These are phyloP conservation scores for Etheostoma spectabile DNA, from an alignment of 2,113 vertebrate species.

Conservation along the genomic window DNA sequence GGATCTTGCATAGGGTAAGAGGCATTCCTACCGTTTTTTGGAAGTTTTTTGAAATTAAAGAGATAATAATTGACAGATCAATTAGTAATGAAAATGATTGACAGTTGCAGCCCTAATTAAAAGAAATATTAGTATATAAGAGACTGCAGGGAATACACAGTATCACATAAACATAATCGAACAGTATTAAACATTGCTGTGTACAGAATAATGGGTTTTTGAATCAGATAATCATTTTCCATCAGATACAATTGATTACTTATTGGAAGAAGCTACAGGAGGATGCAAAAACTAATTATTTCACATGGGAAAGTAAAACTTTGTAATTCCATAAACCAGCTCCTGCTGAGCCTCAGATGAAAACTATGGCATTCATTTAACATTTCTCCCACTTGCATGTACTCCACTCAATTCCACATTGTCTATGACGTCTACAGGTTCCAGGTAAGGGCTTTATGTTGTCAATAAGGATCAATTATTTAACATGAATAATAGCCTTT, in stretches of 20 bases:
- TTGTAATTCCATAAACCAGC: background rate
- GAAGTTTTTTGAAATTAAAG: too few species aligned
- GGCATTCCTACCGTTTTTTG: background rate
- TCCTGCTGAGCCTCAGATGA: background rate
- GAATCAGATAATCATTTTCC: background rate
- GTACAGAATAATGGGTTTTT: background rate
- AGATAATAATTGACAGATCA: too few species aligned
- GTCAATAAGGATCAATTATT: slow-evolving; percentile 47
- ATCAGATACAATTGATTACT: background rate
- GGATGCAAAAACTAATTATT: background rate
- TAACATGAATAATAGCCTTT: slow-evolving; percentile 21
- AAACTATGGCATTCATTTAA: slow-evolving; percentile 8
- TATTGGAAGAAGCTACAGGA: background rate
- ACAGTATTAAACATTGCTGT: too few species aligned
- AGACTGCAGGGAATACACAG: background rate
- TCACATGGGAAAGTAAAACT: background rate
- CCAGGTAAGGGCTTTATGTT: background rate
- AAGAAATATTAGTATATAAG: background rate
- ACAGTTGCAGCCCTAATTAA: background rate
- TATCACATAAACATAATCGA: background rate
- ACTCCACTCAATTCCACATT: background rate
- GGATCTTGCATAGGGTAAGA: background rate
- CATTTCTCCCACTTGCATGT: background rate
- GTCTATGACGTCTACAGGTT: background rate
- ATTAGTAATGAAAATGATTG: background rate